These are phyloP conservation scores for Scylla paramamosain DNA, from an alignment of 1,140 invertebrate species.

Conservation along the genomic window DNA sequence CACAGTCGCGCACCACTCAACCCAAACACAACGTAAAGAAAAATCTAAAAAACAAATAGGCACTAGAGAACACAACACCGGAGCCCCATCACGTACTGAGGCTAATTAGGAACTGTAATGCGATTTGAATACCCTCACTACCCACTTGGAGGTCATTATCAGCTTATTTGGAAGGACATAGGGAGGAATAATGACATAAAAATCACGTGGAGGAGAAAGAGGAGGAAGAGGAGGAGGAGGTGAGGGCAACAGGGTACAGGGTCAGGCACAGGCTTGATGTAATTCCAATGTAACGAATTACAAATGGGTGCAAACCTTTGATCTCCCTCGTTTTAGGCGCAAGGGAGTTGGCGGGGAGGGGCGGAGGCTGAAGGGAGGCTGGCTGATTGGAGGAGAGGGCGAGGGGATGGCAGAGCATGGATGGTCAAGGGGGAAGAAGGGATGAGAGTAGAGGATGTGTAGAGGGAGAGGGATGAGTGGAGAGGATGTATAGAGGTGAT, in stretches of 20 bases:
- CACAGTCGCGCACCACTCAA: background rate
- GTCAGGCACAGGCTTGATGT: background rate
- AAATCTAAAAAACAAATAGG: background rate
- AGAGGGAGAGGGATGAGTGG: too few species aligned
- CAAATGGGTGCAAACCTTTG: constrained; percentile 40
- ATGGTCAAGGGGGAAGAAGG: background rate
- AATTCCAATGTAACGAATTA: constrained; percentile 48
- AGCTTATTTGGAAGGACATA: background rate
- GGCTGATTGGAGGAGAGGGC: background rate
- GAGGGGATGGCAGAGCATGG: background rate
- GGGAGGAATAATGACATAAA: background rate
- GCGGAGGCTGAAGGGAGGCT: background rate
- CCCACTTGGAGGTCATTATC: background rate
- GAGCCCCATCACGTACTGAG: background rate
- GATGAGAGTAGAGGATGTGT: too few species aligned
- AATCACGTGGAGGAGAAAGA: background rate
- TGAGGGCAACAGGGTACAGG: background rate
- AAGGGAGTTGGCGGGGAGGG: background rate
- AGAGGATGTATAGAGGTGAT: background rate
- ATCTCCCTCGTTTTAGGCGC: constrained; percentile 2
- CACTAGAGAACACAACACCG: background rate
- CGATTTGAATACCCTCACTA: background rate
- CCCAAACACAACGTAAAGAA: background rate
- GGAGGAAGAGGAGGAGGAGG: background rate
- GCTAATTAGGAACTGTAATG: background rate